Evolutionary conservation across 2,888 invertebrate genomes (phyloP).

Genomic region (Ophion ellenae): DNA sequence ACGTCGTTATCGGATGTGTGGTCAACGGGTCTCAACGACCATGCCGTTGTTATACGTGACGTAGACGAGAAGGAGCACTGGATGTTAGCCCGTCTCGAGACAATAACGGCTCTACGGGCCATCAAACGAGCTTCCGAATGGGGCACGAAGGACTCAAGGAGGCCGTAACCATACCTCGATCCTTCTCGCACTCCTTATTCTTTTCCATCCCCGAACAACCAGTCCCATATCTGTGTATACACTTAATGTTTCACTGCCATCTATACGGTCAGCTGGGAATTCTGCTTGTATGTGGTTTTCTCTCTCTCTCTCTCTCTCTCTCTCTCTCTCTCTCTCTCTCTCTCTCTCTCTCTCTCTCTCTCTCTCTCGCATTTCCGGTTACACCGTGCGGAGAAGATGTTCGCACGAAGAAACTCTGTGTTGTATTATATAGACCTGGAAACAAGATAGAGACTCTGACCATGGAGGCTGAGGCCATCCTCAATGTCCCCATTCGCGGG

Average conservation of each 20-base stretch:
- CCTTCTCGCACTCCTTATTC: conserved; percentile 18
- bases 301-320: conserved; percentile 63
- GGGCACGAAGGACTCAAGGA: conserved; percentile 77
- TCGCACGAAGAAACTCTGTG: conserved; percentile 14
- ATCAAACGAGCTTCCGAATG: conserved; percentile 83
- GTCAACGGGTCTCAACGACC: conserved; percentile 75
- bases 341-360: conserved; percentile 66
- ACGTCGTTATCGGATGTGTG: conserved; percentile 80
- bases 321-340: conserved; percentile 62
- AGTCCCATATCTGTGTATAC: conserved; percentile 1
- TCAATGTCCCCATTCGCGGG: conserved; percentile 69
- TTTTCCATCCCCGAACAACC: not conserved
- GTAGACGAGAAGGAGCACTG: conserved; percentile 50
- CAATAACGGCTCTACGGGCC: conserved; percentile 81
- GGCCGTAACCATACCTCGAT: conserved; percentile 73
- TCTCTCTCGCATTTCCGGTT: conserved; percentile 65
- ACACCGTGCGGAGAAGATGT: conserved; percentile 43
- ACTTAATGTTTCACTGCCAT: not conserved
- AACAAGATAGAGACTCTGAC: conserved; percentile 47
- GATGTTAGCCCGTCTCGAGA: conserved; percentile 73
- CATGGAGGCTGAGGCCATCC: conserved; percentile 55
- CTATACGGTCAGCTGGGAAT: not conserved
- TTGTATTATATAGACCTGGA: conserved; percentile 32
- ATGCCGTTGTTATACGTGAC: conserved; percentile 65
- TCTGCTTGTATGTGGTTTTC: not conserved